Base-by-base conservation (phyloP, 1,140 invertebrate species). In the Drosophila arizonae region DNA sequence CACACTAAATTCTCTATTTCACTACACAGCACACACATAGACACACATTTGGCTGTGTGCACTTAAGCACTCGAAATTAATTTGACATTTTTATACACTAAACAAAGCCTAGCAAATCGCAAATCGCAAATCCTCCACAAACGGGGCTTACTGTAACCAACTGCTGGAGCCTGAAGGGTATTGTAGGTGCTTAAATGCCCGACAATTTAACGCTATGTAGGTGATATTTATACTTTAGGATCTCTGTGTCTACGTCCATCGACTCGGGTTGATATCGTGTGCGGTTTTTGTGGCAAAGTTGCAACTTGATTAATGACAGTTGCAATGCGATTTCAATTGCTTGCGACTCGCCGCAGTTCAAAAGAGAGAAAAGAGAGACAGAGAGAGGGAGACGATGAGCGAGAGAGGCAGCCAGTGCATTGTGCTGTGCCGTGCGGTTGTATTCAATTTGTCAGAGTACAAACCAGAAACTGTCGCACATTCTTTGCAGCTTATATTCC, bases 31-130 rank as follows among this genome's bases (percentile, higher is more conserved):
- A 48, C 21, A 48, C 21, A 10, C 17, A 26, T 2, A 26, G 26
- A 5, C 21, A 13, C 48, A 50, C 15, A 26, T 10, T 39, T 54
- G 9, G 1, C 8, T 39, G 46, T 46, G n/a, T 15, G 26, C 41
- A 46, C 9, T 6, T 60, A 48, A 60, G 57, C 43, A 60, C 57
- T 60, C 28, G 43, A 60, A 48, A 60, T 60, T 62, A 81, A 81
- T 70, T 86, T 72, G 70, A 77, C 57, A 78, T 76, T 79, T 84
- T 79, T 79, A 86, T 75, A 68, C 71, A 84, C 61, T 69, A 13
- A 58, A 30, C 57, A 21, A 52, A 70, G 15, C 50, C 51, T 33
- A 43, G 45, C 48, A 62, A 68, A 51, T 48, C 52, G 17, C 46
- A 50, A 61, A 68, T 65, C 62, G 21, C 21, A 24, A 24, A 24